A percentile compares a stretch with the other conserved stretches of the same genome.
These are phyloP conservation scores for Holacanthus passer DNA, from an alignment of 2,113 vertebrate genomes.

Conservation along the genomic window DNA sequence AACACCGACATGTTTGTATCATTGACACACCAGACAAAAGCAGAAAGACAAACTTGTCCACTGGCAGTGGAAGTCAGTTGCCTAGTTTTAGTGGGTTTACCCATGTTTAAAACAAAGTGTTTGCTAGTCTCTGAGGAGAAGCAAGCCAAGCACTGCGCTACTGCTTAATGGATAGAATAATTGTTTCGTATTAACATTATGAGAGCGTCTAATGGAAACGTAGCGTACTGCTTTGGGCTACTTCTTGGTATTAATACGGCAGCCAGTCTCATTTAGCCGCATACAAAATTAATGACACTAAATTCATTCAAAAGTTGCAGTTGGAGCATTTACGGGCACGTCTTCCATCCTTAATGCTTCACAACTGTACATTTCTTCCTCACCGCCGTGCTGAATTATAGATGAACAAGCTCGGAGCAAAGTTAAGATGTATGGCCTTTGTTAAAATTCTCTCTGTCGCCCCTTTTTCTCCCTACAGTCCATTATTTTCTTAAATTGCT, in stretches of 20 bases:
- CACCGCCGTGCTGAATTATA: constrained; percentile 64
- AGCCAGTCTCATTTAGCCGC: constrained; percentile 33
- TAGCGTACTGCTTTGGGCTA: not conserved
- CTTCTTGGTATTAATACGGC: constrained; percentile 7
- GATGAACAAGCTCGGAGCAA: constrained; percentile 58
- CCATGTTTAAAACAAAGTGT: too few relatives aligned
- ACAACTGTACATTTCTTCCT: constrained; percentile 41
- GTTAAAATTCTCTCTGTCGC: constrained; percentile 32
- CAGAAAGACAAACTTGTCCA: too few relatives aligned
- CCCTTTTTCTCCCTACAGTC: constrained; percentile 22
- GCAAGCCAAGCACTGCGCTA: not conserved
- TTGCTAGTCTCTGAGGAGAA: not conserved
- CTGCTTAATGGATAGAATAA: not conserved
- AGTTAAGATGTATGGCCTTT: constrained; percentile 51
- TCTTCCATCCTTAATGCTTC: constrained; percentile 31
- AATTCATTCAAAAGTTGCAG: constrained; percentile 37
- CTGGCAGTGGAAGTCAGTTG: too few relatives aligned
- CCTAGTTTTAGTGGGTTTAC: too few relatives aligned
- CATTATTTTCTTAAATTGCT: constrained; percentile 28
- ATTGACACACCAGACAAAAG: too few relatives aligned
- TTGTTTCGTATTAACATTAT: constrained; percentile 12
- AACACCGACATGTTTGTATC: too few relatives aligned
- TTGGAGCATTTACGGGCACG: not conserved
- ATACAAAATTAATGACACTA: constrained; percentile 31
- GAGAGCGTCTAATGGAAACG: constrained; percentile 14